Conservation (phyloP, 1,140 invertebrate genomes). For the Drosophila repletoides region DNA sequence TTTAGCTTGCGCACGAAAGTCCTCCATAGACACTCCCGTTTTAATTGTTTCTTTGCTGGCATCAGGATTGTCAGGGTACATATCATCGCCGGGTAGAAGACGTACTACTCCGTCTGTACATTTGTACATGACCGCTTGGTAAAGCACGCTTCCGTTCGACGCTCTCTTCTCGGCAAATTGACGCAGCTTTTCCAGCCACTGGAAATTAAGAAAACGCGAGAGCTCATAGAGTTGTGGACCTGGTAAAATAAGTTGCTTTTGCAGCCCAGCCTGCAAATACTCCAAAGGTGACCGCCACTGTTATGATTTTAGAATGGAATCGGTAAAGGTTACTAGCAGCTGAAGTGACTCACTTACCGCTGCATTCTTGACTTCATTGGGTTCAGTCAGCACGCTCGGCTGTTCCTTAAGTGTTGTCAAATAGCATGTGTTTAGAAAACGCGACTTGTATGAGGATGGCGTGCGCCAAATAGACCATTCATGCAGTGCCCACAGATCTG, state of each 20-base stretch:
- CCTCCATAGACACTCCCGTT: slow-evolving; percentile 50
- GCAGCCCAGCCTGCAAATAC: slow-evolving; percentile 60
- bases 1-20: slow-evolving; percentile 56
- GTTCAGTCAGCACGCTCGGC: slow-evolving; percentile 84
- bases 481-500: slow-evolving; percentile 91
- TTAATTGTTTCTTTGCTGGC: slow-evolving; percentile 34
- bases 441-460: slow-evolving; percentile 84
- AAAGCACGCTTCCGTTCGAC: slow-evolving; percentile 72
- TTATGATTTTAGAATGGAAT: no score
- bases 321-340: no score
- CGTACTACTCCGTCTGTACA: slow-evolving; percentile 75
- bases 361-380: slow-evolving; percentile 87
- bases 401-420: slow-evolving; percentile 85
- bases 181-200: slow-evolving; percentile 82
- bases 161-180: slow-evolving; percentile 82
- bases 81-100: slow-evolving; percentile 81
- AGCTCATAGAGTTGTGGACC: slow-evolving; percentile 85
- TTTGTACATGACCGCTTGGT: slow-evolving; percentile 82
- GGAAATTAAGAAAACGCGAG: slow-evolving; percentile 82
- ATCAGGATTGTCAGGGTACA: slow-evolving; percentile 74
- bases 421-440: slow-evolving; percentile 92
- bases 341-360: slow-evolving; percentile 87
- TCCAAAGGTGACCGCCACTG: slow-evolving; percentile 84
- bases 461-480: slow-evolving; percentile 95
- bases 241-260: slow-evolving; percentile 79